These are phyloP conservation scores for Agonum fuliginosum DNA, from an alignment of 2,888 invertebrate genomes.

Conservation along the genomic window DNA sequence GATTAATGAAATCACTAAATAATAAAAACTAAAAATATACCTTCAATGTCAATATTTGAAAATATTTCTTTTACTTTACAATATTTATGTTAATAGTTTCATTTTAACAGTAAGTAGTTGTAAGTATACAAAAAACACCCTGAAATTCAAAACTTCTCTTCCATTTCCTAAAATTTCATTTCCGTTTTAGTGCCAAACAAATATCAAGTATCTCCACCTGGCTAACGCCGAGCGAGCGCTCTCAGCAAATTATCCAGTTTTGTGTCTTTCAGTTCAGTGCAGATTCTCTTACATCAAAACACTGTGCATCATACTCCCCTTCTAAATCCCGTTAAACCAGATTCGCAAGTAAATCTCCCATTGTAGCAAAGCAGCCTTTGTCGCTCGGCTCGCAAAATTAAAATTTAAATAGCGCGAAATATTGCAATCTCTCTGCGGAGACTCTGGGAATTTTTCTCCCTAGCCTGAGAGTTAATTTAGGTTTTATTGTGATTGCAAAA, in stretches of 20 bases:
- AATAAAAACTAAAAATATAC: too few relatives aligned
- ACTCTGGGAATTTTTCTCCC: conserved; percentile 32
- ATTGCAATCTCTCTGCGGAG: conserved; percentile 10
- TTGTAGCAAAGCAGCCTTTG: conserved; percentile 20
- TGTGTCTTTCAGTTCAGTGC: neutral
- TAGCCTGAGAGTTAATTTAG: conserved; percentile 1
- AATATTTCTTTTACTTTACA: too few relatives aligned
- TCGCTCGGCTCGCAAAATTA: conserved; percentile 23
- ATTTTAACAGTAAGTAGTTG: too few relatives aligned
- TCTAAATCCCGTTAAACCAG: conserved; percentile 28
- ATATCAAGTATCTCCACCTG: neutral
- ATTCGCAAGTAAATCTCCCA: conserved; percentile 4
- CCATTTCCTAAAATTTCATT: neutral
- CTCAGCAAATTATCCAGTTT: neutral
- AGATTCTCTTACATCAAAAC: conserved; percentile 3
- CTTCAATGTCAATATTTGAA: too few relatives aligned
- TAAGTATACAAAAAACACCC: too few relatives aligned
- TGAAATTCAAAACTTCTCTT: neutral
- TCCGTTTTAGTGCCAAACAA: neutral
- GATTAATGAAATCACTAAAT: too few relatives aligned
- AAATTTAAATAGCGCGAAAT: conserved; percentile 41
- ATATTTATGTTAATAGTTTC: too few relatives aligned
- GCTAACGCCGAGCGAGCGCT: neutral
- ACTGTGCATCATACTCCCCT: neutral
- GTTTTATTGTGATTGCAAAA: conserved; percentile 11